These are phyloP conservation scores for Siniperca knerii DNA, from an alignment of 2,113 vertebrate genomes.

Conservation along the genomic window DNA sequence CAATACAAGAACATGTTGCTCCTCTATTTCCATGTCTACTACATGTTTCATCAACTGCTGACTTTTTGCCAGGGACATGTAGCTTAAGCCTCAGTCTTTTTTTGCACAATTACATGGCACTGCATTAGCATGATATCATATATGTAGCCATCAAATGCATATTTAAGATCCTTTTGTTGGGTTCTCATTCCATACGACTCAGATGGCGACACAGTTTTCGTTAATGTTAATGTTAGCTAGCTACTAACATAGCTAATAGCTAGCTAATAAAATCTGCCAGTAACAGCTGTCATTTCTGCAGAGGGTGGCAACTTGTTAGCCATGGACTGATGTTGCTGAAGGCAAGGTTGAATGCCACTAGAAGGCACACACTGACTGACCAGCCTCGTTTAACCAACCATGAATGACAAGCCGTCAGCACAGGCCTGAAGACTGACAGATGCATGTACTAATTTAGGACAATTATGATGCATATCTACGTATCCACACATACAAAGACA, in stretches of 20 bases:
- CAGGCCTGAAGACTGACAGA: constrained; percentile 70
- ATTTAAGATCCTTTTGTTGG: not conserved
- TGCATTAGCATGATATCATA: not conserved
- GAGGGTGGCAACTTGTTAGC: constrained; percentile 57
- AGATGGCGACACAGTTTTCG: not conserved
- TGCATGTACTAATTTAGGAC: constrained; percentile 64
- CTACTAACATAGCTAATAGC: not conserved
- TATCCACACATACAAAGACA: constrained; percentile 49
- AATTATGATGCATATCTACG: constrained; percentile 46
- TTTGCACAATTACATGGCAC: not conserved
- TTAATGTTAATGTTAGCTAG: not conserved
- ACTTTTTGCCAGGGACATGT: not conserved
- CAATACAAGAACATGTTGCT: not conserved
- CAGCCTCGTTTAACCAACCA: constrained; percentile 62
- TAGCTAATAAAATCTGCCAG: not conserved
- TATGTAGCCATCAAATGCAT: not conserved
- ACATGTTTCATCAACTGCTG: not conserved
- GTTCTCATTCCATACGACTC: not conserved
- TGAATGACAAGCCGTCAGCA: constrained; percentile 71
- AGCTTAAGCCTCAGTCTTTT: not conserved
- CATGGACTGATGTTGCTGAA: constrained; percentile 32
- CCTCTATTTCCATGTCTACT: not conserved
- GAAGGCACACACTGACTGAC: constrained; percentile 56
- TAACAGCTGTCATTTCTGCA: not conserved
- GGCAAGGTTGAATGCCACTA: constrained; percentile 50